A percentile compares a stretch with the other conserved stretches of the same genome.
Evolutionary conservation across 1,140 invertebrate species (phyloP).

Genomic region (Conus betulinus): DNA sequence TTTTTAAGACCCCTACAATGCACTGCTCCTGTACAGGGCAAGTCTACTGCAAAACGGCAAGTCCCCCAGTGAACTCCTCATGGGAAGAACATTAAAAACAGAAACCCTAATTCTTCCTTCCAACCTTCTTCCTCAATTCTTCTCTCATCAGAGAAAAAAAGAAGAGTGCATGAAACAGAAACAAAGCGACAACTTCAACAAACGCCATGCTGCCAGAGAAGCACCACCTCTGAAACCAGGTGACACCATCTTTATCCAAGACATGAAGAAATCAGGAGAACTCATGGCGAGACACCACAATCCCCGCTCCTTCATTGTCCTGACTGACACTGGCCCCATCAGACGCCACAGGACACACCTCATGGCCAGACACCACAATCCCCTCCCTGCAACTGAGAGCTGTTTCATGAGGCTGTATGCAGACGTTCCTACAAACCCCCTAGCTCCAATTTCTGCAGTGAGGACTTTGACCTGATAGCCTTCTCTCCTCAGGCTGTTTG

Average conservation of each 20-base stretch:
- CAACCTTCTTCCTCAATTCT: constrained; percentile 8
- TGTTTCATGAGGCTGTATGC: no score
- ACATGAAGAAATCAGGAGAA: background rate
- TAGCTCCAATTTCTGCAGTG: no score
- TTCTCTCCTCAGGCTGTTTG: no score
- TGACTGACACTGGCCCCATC: background rate
- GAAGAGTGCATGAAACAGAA: background rate
- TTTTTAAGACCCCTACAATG: no score
- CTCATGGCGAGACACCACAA: constrained; percentile 11
- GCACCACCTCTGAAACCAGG: background rate
- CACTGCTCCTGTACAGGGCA: no score
- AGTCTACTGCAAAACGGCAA: no score
- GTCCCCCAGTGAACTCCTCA: background rate
- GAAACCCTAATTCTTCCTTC: constrained; percentile 22
- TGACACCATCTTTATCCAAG: constrained; percentile 28
- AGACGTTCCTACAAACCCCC: no score
- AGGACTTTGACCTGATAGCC: no score
- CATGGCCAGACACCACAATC: no score
- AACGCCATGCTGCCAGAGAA: constrained; percentile 15
- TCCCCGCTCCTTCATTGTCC: constrained; percentile 20
- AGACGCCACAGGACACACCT: no score
- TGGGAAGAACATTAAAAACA: constrained; percentile 47
- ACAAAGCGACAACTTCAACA: constrained; percentile 17
- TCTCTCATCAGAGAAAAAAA: background rate
- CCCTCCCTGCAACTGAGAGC: no score